A percentile compares a stretch with the other conserved stretches of the same genome.
Evolutionary conservation across 2,797 vertebrate genomes (phyloP).

Genomic region (Sebastolobus alascanus): DNA sequence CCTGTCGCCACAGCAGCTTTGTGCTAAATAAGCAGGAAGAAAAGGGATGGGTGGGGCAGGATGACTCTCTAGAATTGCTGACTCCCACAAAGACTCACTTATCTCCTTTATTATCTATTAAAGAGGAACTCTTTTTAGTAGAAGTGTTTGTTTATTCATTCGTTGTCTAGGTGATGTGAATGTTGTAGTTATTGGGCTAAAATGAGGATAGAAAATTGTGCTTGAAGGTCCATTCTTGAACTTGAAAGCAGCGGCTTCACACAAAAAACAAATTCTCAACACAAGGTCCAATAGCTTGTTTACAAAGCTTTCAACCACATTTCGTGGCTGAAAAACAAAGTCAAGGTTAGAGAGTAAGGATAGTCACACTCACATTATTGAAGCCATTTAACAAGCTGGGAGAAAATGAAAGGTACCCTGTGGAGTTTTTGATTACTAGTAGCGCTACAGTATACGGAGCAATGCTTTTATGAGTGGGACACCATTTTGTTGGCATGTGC

Average conservation of each 20-base stretch:
- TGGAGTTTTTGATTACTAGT: not conserved
- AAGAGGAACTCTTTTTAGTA: not conserved
- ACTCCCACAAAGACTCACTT: conserved; percentile 7
- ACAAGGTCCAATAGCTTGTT: not conserved
- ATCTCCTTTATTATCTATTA: conserved; percentile 4
- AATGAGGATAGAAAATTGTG: not conserved
- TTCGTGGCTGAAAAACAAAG: not conserved
- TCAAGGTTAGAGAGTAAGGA: not conserved
- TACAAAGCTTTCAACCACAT: not conserved
- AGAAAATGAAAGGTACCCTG: not conserved
- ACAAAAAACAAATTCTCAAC: not conserved
- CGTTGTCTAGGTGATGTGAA: not conserved
- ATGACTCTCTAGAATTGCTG: not conserved
- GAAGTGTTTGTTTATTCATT: not conserved
- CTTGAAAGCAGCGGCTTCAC: conserved; percentile 6
- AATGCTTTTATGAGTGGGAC: not conserved
- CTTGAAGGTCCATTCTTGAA: not conserved
- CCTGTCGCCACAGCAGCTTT: conserved; percentile 16
- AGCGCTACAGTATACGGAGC: not conserved
- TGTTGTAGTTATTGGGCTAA: not conserved
- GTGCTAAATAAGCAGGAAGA: conserved; percentile 34
- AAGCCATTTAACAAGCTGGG: not conserved
- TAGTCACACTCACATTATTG: not conserved
- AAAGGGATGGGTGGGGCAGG: not conserved
- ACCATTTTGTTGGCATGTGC: not conserved